Evolutionary conservation across 1,140 invertebrate genomes (phyloP).

Genomic region (Aphaenogaster ashmeadi): DNA sequence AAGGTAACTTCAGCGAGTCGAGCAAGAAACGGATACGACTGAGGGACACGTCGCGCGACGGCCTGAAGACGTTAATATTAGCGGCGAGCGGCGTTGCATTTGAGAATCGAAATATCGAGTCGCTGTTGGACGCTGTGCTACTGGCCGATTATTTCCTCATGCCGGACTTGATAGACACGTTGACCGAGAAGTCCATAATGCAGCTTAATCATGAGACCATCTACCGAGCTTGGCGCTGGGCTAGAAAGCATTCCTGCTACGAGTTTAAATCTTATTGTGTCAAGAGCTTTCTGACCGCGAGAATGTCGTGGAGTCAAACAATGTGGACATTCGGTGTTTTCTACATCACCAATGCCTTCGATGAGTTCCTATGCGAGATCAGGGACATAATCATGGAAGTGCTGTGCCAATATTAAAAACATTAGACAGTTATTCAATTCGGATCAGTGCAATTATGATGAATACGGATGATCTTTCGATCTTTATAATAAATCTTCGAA

Average conservation of each 20-base stretch:
- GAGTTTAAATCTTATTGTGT: conserved; percentile 83
- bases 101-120: conserved; percentile 87
- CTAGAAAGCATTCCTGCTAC: conserved; percentile 78
- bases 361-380: conserved; percentile 83
- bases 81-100: conserved; percentile 86
- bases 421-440: neutral
- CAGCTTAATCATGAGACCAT: conserved; percentile 83
- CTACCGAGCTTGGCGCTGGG: conserved; percentile 85
- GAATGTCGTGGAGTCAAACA: conserved; percentile 80
- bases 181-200: conserved; percentile 85
- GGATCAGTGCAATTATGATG: conserved; percentile 39
- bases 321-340: conserved; percentile 82
- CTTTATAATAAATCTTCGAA: neutral
- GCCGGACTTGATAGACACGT: conserved; percentile 87
- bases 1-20: conserved; percentile 90
- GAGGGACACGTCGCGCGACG: conserved; percentile 88
- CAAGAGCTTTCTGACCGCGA: conserved; percentile 82
- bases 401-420: conserved; percentile 65
- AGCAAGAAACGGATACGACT: conserved; percentile 88
- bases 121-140: conserved; percentile 89
- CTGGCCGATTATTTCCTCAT: conserved; percentile 90
- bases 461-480: neutral
- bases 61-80: conserved; percentile 87
- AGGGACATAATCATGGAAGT: conserved; percentile 77
- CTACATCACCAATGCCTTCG: conserved; percentile 72